A percentile compares a stretch with the other conserved stretches of the same genome.
Evolutionary conservation across 2,113 vertebrate species (phyloP).

Genomic region (Oncorhynchus mykiss): DNA sequence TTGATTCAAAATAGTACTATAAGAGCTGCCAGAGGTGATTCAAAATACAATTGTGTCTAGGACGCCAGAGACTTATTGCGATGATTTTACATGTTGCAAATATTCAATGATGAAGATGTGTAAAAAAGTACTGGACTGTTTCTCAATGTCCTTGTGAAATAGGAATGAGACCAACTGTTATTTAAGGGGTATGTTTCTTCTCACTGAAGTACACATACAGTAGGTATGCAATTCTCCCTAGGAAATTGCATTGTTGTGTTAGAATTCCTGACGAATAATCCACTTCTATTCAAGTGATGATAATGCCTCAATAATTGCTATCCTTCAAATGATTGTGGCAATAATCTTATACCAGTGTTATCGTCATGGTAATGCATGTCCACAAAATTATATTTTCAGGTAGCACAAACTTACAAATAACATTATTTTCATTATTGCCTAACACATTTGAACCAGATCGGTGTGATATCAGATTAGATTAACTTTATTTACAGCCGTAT

Average conservation of each 20-base stretch:
- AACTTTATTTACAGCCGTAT: slow-evolving; percentile 52
- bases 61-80: slow-evolving; percentile 45
- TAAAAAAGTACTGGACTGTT: slow-evolving; percentile 26
- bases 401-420: slow-evolving; percentile 52
- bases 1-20: slow-evolving; percentile 65
- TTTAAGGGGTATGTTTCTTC: no score
- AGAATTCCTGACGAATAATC: no score
- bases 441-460: slow-evolving; percentile 52
- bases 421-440: slow-evolving; percentile 50
- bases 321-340: slow-evolving; percentile 39
- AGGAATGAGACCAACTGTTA: no score
- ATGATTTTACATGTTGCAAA: slow-evolving; percentile 55
- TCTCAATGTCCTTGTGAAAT: no score
- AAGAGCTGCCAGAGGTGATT: slow-evolving; percentile 67
- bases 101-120: slow-evolving; percentile 49
- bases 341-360: slow-evolving; percentile 48
- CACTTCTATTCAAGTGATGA: not conserved
- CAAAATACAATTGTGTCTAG: slow-evolving; percentile 57
- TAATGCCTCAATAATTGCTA: slow-evolving; percentile 54
- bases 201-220: no score
- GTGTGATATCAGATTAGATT: slow-evolving; percentile 46
- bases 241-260: no score
- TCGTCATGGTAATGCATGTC: slow-evolving; percentile 42
- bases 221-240: no score
- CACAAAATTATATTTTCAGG: slow-evolving; percentile 47